A percentile compares a stretch with the other conserved stretches of the same genome.
These are phyloP conservation scores for Indicator maculatus DNA, from an alignment of 2,113 vertebrate species.

Conservation along the genomic window DNA sequence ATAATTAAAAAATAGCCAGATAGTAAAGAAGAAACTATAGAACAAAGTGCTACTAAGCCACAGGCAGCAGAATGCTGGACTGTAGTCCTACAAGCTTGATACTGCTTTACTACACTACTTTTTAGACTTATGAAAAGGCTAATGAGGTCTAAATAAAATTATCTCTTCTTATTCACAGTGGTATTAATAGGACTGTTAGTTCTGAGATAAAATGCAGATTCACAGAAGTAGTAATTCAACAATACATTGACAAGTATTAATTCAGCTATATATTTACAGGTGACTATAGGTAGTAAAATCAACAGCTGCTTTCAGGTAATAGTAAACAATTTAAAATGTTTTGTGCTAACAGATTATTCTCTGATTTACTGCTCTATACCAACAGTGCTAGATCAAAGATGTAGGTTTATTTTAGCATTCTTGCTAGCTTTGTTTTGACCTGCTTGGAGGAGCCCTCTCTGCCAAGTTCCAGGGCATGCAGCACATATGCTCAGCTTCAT, in stretches of 20 bases:
- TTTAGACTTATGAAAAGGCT: not conserved
- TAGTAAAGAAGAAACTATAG: not conserved
- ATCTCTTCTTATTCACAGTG: not conserved
- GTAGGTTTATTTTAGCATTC: not conserved
- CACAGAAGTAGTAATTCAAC: not conserved
- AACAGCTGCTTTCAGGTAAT: not conserved
- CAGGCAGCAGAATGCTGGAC: not conserved
- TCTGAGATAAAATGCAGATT: not conserved
- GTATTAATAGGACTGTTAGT: not conserved
- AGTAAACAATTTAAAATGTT: not conserved
- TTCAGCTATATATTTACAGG: not conserved
- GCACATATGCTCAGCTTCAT: not conserved
- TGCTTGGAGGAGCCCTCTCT: not conserved
- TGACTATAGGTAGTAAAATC: not conserved
- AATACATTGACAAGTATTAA: not conserved
- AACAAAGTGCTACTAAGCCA: not conserved
- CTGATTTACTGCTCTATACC: not conserved
- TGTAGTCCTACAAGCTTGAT: not conserved
- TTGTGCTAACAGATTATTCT: not conserved
- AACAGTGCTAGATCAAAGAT: not conserved
- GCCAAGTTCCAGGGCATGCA: fast-evolving
- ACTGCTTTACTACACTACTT: not conserved
- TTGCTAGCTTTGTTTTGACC: not conserved
- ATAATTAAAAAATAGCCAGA: not conserved
- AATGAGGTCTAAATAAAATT: not conserved